Evolutionary conservation across 2,113 vertebrate species (phyloP).

Genomic region (Morone saxatilis): DNA sequence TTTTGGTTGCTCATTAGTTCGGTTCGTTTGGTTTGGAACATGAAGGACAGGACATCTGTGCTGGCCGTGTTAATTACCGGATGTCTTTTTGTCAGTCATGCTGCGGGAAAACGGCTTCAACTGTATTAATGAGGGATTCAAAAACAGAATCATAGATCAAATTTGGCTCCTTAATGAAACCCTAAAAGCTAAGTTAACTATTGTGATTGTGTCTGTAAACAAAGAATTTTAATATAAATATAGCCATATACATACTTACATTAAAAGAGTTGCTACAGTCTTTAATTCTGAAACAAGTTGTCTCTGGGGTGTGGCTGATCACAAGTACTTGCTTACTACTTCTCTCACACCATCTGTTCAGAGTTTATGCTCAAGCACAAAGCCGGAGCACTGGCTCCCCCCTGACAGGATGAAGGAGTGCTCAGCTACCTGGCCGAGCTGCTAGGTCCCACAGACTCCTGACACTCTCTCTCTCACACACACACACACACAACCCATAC

Average conservation of each 20-base stretch:
- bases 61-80: slow-evolving; percentile 20
- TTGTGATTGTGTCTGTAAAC: neutral
- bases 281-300: slow-evolving; percentile 14
- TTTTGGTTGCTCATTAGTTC: slow-evolving; percentile 41
- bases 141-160: slow-evolving; percentile 7
- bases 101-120: slow-evolving; percentile 14
- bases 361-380: slow-evolving; percentile 51
- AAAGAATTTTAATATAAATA: neutral
- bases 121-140: slow-evolving; percentile 29
- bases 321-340: neutral
- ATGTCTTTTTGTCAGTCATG: slow-evolving; percentile 22
- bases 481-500: slow-evolving; percentile 2
- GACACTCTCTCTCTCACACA: slow-evolving; percentile 18
- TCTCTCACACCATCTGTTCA: slow-evolving; percentile 71
- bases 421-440: slow-evolving; percentile 36
- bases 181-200: neutral
- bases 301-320: slow-evolving; percentile 24
- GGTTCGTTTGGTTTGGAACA: slow-evolving; percentile 13
- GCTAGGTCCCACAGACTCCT: slow-evolving; percentile 28
- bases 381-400: slow-evolving; percentile 27
- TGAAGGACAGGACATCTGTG: slow-evolving; percentile 45
- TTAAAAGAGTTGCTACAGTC: neutral
- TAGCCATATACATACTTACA: no score
- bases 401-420: slow-evolving; percentile 59
- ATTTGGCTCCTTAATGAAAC: neutral